Conservation (phyloP, 2,113 vertebrate species). For the Alligator mississippiensis region DNA sequence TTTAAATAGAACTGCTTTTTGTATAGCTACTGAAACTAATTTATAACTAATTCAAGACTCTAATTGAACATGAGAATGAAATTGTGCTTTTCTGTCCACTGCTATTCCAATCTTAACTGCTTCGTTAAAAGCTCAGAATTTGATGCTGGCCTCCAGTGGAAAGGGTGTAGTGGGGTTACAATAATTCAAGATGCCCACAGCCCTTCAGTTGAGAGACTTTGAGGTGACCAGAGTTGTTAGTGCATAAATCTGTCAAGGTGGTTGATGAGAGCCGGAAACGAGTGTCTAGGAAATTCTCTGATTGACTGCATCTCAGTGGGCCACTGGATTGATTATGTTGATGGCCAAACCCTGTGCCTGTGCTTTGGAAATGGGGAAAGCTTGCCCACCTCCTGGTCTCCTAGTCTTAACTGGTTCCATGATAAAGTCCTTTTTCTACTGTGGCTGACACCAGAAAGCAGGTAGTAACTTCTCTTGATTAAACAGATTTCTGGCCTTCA, state of each 20-base stretch:
- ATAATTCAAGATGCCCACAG: background rate
- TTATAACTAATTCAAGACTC: background rate
- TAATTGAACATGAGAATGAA: background rate
- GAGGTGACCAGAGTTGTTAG: background rate
- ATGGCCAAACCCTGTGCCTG: background rate
- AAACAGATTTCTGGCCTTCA: background rate
- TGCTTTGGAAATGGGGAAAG: background rate
- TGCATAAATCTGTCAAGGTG: background rate
- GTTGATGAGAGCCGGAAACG: background rate
- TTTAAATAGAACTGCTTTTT: background rate
- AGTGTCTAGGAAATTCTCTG: background rate
- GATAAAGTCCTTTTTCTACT: background rate
- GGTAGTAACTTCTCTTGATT: background rate
- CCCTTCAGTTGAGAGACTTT: background rate
- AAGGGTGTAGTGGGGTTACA: background rate
- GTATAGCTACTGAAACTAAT: background rate
- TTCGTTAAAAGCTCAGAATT: rapidly evolving
- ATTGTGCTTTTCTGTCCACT: background rate
- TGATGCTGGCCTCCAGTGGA: background rate
- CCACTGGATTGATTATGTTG: background rate
- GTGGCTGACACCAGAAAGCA: background rate
- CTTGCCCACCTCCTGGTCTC: background rate
- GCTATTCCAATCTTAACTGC: background rate
- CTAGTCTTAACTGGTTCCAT: background rate
- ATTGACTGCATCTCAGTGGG: background rate